Evolutionary conservation across 2,888 invertebrate species (phyloP).

Genomic region (Scaptomyza polygonia): DNA sequence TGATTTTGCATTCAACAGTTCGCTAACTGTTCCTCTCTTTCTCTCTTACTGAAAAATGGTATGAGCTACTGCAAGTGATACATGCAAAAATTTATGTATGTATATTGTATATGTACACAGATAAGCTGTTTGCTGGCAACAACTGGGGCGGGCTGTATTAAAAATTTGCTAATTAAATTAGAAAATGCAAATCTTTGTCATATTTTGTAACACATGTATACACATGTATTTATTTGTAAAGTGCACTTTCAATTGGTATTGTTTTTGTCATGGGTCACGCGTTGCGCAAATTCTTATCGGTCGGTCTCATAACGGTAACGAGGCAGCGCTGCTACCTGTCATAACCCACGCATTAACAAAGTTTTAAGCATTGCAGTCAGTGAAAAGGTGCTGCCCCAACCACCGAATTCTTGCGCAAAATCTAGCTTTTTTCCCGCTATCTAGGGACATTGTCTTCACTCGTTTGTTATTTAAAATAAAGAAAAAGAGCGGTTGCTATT

Average conservation of each 20-base stretch:
- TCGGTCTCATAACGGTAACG: slow-evolving; percentile 30
- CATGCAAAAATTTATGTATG: too few relatives aligned
- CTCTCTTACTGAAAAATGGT: not conserved
- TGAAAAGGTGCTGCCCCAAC: slow-evolving; percentile 15
- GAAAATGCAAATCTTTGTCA: slow-evolving; percentile 25
- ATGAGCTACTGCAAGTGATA: not conserved
- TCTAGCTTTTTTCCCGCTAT: not conserved
- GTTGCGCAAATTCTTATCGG: slow-evolving; percentile 52
- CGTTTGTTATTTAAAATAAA: not conserved
- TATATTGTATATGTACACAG: not conserved
- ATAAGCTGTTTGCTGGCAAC: slow-evolving; percentile 1
- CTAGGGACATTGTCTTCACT: not conserved
- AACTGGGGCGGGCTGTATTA: slow-evolving; percentile 14
- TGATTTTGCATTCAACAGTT: slow-evolving; percentile 2
- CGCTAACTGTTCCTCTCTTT: not conserved
- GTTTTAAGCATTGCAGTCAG: slow-evolving; percentile 26
- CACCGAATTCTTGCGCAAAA: not conserved
- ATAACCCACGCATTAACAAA: slow-evolving; percentile 56
- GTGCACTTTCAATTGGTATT: slow-evolving; percentile 28
- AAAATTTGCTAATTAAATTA: slow-evolving; percentile 49
- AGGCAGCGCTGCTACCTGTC: slow-evolving; percentile 33
- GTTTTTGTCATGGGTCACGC: slow-evolving; percentile 45
- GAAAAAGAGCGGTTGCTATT: too few relatives aligned
- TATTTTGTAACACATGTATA: slow-evolving; percentile 4
- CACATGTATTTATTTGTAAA: not conserved